Conservation (phyloP, 2,113 vertebrate species). For the Proteles cristata region DNA sequence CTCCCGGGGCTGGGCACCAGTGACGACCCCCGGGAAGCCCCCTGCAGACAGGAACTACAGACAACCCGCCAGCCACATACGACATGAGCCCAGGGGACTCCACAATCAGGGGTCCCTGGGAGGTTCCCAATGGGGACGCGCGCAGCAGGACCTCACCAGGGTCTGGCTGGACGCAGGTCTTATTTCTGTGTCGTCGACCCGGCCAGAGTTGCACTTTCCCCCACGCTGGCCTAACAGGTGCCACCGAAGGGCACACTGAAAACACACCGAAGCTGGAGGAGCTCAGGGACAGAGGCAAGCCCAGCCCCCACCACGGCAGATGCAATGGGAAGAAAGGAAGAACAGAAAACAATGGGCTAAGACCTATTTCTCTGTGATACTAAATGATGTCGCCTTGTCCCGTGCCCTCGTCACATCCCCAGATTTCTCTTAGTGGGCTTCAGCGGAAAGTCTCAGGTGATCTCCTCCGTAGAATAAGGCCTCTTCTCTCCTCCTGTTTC, state of each 20-base stretch:
- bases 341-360: fast-evolving
- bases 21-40: fast-evolving
- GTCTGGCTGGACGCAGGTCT: fast-evolving
- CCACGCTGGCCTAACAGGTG: neutral
- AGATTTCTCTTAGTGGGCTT: neutral
- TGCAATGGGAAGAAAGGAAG: fast-evolving
- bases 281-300: neutral
- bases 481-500: neutral
- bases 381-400: too few species aligned
- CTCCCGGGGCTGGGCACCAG: fast-evolving
- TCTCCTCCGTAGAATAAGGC: too few species aligned
- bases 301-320: neutral
- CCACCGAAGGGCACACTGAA: neutral
- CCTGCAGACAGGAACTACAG: neutral
- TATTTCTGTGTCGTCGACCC: neutral
- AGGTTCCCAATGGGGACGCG: fast-evolving
- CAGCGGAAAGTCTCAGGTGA: neutral
- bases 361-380: too few species aligned
- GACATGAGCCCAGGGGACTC: fast-evolving
- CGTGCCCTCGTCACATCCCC: fast-evolving
- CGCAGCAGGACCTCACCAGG: fast-evolving
- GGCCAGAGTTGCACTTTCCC: too few species aligned
- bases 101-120: neutral
- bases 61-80: fast-evolving
- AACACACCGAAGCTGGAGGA: neutral